Conservation (phyloP, 2,888 invertebrate genomes). For the Netelia virgata region DNA sequence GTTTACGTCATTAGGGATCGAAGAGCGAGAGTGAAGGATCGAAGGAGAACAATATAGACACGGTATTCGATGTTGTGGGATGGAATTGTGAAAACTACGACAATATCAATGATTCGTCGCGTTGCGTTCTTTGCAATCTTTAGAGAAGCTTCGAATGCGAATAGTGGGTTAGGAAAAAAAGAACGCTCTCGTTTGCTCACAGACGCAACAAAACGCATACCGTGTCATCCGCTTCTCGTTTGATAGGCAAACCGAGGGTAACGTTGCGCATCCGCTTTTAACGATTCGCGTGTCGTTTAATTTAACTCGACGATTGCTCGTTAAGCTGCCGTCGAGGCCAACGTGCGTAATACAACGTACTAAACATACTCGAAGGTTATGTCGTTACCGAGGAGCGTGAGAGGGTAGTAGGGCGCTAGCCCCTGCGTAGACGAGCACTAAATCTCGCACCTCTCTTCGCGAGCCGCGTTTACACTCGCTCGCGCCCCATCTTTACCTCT, state of each 20-base stretch:
- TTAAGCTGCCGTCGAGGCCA: constrained; percentile 74
- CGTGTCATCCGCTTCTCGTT: constrained; percentile 3
- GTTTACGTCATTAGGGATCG: too few species aligned
- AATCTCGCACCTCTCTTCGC: constrained; percentile 74
- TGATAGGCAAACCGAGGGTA: constrained; percentile 70
- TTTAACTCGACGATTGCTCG: constrained; percentile 83
- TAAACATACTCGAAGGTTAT: constrained; percentile 12
- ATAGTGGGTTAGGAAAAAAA: too few species aligned
- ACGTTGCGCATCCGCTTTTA: constrained; percentile 78
- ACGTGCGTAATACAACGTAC: background rate
- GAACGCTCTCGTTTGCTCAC: background rate
- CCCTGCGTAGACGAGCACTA: constrained; percentile 69
- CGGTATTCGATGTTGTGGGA: too few species aligned
- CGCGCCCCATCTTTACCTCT: constrained; percentile 6
- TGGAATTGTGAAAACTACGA: too few species aligned
- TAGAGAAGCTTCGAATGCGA: too few species aligned
- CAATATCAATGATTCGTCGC: too few species aligned
- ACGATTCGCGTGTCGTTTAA: constrained; percentile 81
- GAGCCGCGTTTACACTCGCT: background rate
- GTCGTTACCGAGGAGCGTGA: background rate
- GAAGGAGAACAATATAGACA: too few species aligned
- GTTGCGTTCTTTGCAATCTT: too few species aligned
- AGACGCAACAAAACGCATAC: constrained; percentile 12
- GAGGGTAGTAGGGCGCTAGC: background rate
- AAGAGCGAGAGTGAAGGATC: too few species aligned